These are phyloP conservation scores for Chymomyza caudatula DNA, from an alignment of 2,888 invertebrate genomes.

Conservation along the genomic window DNA sequence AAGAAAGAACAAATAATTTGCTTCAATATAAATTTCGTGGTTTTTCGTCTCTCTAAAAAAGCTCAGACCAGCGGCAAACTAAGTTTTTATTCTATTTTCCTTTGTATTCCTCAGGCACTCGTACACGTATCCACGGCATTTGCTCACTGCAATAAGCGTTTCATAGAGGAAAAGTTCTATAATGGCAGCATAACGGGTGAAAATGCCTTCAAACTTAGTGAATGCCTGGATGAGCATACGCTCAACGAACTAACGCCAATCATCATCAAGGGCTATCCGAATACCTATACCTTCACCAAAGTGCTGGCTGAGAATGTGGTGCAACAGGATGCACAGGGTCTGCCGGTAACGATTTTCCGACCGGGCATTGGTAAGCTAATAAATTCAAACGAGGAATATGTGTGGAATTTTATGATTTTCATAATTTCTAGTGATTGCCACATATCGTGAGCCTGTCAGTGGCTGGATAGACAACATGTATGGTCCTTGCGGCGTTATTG, in stretches of 20 bases:
- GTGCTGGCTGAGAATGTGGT: conserved; percentile 85
- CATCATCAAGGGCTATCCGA: conserved; percentile 79
- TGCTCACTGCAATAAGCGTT: conserved; percentile 81
- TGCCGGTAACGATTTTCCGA: conserved; percentile 84
- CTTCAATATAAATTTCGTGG: too few relatives aligned
- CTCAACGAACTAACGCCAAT: conserved; percentile 75
- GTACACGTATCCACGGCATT: conserved; percentile 86
- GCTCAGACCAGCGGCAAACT: too few relatives aligned
- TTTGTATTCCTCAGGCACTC: conserved; percentile 75
- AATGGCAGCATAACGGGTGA: conserved; percentile 73
- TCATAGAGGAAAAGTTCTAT: conserved; percentile 79
- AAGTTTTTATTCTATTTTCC: not conserved
- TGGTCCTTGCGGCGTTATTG: conserved; percentile 80
- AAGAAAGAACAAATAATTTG: too few relatives aligned
- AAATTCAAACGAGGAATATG: not conserved
- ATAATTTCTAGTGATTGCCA: conserved; percentile 77
- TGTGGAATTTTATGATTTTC: not conserved
- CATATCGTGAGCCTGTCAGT: conserved; percentile 80
- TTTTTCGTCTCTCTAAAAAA: too few relatives aligned
- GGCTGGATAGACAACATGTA: conserved; percentile 87
- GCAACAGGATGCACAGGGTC: conserved; percentile 80
- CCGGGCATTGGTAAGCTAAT: conserved; percentile 82
- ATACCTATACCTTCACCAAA: conserved; percentile 87
- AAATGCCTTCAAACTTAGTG: conserved; percentile 76
- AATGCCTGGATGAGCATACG: conserved; percentile 77